Base-by-base conservation (phyloP, 1,140 invertebrate genomes). In the Doryteuthis pealeii region DNA sequence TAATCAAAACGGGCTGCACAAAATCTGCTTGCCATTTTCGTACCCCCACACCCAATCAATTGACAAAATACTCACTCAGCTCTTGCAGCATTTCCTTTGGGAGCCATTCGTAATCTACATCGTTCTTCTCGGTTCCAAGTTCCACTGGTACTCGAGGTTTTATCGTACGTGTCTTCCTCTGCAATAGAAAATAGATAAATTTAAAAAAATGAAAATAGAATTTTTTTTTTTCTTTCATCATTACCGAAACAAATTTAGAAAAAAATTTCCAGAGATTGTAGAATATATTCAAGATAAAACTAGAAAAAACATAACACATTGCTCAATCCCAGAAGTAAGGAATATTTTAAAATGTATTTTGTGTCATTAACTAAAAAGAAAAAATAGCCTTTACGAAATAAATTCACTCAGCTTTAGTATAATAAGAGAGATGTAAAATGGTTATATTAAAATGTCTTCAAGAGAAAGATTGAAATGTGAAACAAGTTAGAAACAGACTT, bases 31-130 rank as follows among this genome's bases (percentile, higher is more conserved):
- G 10, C 3, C 10, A 40, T 40, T 10, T 3, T 40, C 35, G 10
- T 40, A 5, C 35, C 10, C 4, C 3, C 3, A 10, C 35, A 40
- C 10, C 35, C 35, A 40, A 40, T 40, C 10, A 5, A 10, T 40
- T 40, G 35, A 3, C 3, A 10, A 40, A 40, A 22, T 28, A 82
- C 82, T 79, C 80, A 86, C 83, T 84, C 58, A 83, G 76, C 72
- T 77, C 80, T 35, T 74, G 73, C 32, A 86, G 80, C 49, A 83
- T 94, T 88, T 96, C 94, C 83, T 94, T 93, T 73, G 97, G 97
- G 81, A 99, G 89, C 97, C 98, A 99, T 78, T 99, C 96, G 84
- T 96, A 99, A 89, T 99, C 97, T 40, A 99, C 89, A 82, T 91
- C 88, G 88, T 96, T 95, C 81, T 94, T 88, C 81, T 89, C 89